A percentile compares a stretch with the other conserved stretches of the same genome.
phyloP scores from a whole-genome alignment of 2,888 invertebrate genomes.

The Leptinotarsa peninsularis region DNA sequence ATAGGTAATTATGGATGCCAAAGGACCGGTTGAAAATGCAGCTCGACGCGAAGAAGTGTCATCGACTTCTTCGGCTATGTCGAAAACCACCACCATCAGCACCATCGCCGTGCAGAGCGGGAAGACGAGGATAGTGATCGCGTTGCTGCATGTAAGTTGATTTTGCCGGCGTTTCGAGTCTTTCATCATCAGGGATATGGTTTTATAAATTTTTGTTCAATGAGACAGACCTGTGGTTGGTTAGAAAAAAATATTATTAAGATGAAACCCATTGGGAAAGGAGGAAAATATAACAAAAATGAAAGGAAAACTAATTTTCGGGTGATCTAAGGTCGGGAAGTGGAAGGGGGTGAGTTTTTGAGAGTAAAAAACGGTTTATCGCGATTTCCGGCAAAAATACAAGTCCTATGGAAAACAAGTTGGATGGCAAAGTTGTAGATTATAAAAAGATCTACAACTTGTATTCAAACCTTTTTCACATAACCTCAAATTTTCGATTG shows the following conservation, averaged over 20 bases:
- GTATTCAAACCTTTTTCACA: too few relatives aligned
- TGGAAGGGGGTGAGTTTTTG: too few relatives aligned
- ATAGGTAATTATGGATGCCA: constrained; percentile 51
- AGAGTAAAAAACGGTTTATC: too few relatives aligned
- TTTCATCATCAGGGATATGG: background rate
- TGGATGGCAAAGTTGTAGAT: too few relatives aligned
- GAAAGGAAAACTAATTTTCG: too few relatives aligned
- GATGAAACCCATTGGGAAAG: too few relatives aligned
- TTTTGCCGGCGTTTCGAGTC: background rate
- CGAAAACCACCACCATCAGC: constrained; percentile 85
- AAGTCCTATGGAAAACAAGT: too few relatives aligned
- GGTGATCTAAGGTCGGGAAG: too few relatives aligned
- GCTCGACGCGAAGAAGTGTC: constrained; percentile 45
- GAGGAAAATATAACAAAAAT: too few relatives aligned
- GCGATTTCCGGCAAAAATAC: too few relatives aligned
- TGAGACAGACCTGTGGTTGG: background rate
- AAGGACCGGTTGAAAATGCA: constrained; percentile 53
- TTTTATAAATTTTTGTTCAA: background rate
- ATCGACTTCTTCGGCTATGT: constrained; percentile 58
- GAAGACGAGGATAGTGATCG: constrained; percentile 86
- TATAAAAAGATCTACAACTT: too few relatives aligned
- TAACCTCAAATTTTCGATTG: too few relatives aligned
- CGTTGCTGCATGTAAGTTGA: constrained; percentile 83
- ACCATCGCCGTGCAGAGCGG: constrained; percentile 92
- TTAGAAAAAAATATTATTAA: background rate